Percentiles rank a stretch among this genome's conserved stretches.
These are phyloP conservation scores for Chloropsis hardwickii DNA, from an alignment of 2,113 vertebrate genomes.

Conservation along the genomic window DNA sequence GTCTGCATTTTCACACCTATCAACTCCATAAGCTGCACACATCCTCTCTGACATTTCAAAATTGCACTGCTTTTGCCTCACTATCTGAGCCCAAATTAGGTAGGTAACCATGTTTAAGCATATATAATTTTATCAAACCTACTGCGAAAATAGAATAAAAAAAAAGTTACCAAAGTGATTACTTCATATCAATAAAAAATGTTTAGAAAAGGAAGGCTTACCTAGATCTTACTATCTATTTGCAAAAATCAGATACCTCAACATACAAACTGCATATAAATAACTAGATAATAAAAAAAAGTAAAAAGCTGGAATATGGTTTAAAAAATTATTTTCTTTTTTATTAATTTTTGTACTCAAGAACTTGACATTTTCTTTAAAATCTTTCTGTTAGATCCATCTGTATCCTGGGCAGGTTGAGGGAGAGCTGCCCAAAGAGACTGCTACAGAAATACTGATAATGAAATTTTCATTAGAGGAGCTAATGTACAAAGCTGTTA, in stretches of 20 bases:
- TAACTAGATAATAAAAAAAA: not conserved
- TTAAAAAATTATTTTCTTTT: not conserved
- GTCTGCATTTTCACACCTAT: conserved; percentile 29
- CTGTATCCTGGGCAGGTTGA: not conserved
- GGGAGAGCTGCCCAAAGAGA: not conserved
- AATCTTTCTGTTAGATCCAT: not conserved
- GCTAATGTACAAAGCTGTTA: not conserved
- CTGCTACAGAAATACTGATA: not conserved
- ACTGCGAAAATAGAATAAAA: not conserved
- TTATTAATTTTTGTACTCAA: not conserved
- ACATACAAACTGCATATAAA: not conserved
- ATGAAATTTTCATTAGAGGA: not conserved
- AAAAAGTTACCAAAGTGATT: not conserved
- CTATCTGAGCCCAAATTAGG: not conserved
- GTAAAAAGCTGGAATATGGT: not conserved
- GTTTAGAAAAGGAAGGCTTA: not conserved
- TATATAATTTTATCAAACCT: not conserved
- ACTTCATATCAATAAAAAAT: not conserved
- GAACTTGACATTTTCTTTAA: not conserved
- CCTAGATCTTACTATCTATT: not conserved
- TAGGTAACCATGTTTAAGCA: not conserved
- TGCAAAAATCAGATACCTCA: not conserved
- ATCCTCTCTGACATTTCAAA: not conserved
- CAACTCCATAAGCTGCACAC: not conserved
- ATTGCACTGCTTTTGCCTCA: not conserved